phyloP scores from a whole-genome alignment of 1,140 invertebrate genomes.

The Drosophila tani region DNA sequence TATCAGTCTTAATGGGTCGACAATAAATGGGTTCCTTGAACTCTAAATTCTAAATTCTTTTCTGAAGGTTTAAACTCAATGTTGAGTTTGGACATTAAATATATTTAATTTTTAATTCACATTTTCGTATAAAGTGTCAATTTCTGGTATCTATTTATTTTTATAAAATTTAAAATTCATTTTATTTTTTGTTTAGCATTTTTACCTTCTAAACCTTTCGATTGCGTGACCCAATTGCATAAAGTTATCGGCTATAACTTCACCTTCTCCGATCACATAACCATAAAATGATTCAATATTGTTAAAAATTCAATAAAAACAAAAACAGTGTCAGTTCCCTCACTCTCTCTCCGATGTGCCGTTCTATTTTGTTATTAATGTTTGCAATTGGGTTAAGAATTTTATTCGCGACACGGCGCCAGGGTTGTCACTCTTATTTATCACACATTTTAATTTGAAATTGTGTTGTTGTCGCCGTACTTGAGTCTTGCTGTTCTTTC shows the following conservation, averaged over 20 bases:
- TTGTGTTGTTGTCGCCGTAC: constrained; percentile 49
- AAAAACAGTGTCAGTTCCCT: not conserved
- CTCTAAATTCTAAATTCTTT: not conserved
- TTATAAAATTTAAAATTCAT: not conserved
- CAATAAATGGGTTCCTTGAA: not conserved
- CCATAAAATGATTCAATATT: constrained; percentile 19
- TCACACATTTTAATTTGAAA: constrained; percentile 69
- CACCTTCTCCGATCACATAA: constrained; percentile 23
- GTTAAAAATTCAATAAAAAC: constrained; percentile 12
- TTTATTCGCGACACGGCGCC: constrained; percentile 34
- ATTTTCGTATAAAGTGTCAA: no score
- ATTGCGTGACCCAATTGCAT: constrained; percentile 14
- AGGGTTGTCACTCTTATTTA: constrained; percentile 18
- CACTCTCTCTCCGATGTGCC: constrained; percentile 9
- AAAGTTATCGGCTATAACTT: constrained; percentile 3
- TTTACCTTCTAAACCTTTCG: not conserved
- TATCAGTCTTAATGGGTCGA: not conserved
- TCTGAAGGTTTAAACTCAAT: not conserved
- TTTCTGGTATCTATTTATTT: no score
- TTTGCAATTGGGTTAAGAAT: constrained; percentile 67
- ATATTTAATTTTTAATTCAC: no score
- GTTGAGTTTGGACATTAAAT: not conserved
- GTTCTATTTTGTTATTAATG: constrained; percentile 58
- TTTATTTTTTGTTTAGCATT: constrained; percentile 1
- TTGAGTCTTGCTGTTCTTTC: constrained; percentile 42